Evolutionary conservation across 2,113 vertebrate genomes (phyloP).

Genomic region (Lagopus leucura): DNA sequence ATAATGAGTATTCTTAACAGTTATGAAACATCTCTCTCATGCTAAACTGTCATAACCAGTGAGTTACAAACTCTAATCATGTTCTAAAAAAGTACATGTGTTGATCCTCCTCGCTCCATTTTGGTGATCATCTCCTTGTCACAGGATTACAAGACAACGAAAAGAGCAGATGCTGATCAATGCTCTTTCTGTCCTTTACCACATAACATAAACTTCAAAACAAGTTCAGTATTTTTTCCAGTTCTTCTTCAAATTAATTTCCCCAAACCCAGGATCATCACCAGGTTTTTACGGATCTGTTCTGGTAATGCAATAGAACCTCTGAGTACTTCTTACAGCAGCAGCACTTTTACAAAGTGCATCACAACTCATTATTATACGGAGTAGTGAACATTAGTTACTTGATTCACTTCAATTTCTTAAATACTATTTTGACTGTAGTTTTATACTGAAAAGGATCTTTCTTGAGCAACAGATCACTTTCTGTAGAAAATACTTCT

Average conservation of each 20-base stretch:
- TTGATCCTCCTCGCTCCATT: background rate
- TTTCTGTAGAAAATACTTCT: background rate
- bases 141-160: background rate
- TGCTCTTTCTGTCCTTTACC: background rate
- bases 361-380: background rate
- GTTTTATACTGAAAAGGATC: background rate
- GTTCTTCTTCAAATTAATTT: background rate
- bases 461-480: background rate
- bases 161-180: background rate
- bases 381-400: background rate
- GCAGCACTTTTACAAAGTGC: background rate
- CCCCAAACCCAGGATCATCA: background rate
- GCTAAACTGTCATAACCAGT: background rate
- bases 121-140: background rate
- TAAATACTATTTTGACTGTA: background rate
- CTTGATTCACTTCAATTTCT: background rate
- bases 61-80: background rate
- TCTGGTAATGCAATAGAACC: background rate
- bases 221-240: background rate
- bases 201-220: background rate
- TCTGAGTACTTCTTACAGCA: background rate
- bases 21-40: background rate
- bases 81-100: background rate
- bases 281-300: background rate
- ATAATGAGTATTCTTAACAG: background rate